Evolutionary conservation across 1,140 invertebrate species (phyloP), one percentile per base, ranked within the genome.

Genomic region (Phenacoccus solenopsis): DNA sequence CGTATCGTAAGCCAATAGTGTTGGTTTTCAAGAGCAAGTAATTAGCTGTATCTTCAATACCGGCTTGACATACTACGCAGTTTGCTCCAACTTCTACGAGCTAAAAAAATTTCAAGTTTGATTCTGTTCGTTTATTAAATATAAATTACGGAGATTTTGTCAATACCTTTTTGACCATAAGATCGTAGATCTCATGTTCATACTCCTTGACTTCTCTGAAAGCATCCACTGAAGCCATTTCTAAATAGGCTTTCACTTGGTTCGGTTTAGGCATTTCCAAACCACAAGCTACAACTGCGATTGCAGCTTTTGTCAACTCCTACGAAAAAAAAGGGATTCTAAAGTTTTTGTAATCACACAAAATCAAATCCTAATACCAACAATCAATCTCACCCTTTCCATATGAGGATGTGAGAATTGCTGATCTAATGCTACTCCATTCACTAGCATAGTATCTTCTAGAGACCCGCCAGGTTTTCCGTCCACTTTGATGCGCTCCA

Each of bases 41-140:
- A 80, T 99, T 99, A 0, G 98, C 98, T 82, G 99, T 98, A 80
- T 99, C 98, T 79, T 99, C 98, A 79, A 99, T 99, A 71, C 98
- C 98, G 96, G 97, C 99, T 76, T 99, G 98, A 79, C 98, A 99
- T 75, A 99, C 98, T 1, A 95, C 98, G 59, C 99, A 80, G n/a
- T 91, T 98, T 0, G 97, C 90, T 20, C 98, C 98, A 24, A 91
- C 88, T 70, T 91, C 88, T 81, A 98, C 99, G 0, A 90, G 84
- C 81, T 85, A 72, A 24, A 24, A 16, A 10, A 38, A 10, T 9
- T 38, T n/a, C 9, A 38, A 38, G 9, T 38, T 9, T 38, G 9
- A 64, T 64, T 9, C 21, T 22, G 25, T 64, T 64, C 2, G 25
- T 9, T 25, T 49, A 64, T 5, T 24, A 25, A 64, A 64, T 24